Evolutionary conservation across 2,113 vertebrate species (phyloP), one percentile per base, ranked within the genome.

Genomic region (Spea bombifrons): DNA sequence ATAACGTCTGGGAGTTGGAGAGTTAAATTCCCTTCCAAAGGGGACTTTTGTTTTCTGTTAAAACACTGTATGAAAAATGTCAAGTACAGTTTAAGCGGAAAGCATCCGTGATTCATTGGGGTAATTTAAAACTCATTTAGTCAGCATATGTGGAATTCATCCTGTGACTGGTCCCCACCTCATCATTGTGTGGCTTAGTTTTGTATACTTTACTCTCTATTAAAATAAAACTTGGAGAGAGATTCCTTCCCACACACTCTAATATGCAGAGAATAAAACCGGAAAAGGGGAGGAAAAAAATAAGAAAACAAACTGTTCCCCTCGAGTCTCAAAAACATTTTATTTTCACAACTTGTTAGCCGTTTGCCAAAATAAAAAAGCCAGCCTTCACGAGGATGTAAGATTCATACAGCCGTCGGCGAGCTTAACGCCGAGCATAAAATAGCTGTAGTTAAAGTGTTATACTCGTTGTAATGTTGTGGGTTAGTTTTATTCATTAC

Each of bases 61-160:
- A 68, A 57, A 57, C 65, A 68, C 66, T 57, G 75, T 57, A 76
- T 47, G 44, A 76, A 76, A 75, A 68, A 76, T 30, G 50, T 76
- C 75, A 76, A 59, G 64, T 66, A 47, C 43, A 76, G 49, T 68
- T 45, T 66, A 3, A 7, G 50, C 66, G 15, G 50, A 76, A 46
- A 50, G 43, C 43, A 68, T 53, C 17, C 66, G 47, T 67, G 65
- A 76, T 76, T 76, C 75, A 76, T 76, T 52, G 50, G 44, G 66
- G 75, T 76, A 8, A 76, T 76, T 76, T 67, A 76, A 76, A 76
- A 59, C 52, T 64, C 44, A 68, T 76, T 76, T 15, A 68, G 15
- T 68, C 52, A 30, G 45, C 68, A 13, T n/a, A 68, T 68, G 43
- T 76, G 75, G 75, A 76, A 68, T 46, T 48, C 64, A 76, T 76